Evolutionary conservation across 2,797 vertebrate genomes (phyloP).

Genomic region (Chlorospingus flavigularis): DNA sequence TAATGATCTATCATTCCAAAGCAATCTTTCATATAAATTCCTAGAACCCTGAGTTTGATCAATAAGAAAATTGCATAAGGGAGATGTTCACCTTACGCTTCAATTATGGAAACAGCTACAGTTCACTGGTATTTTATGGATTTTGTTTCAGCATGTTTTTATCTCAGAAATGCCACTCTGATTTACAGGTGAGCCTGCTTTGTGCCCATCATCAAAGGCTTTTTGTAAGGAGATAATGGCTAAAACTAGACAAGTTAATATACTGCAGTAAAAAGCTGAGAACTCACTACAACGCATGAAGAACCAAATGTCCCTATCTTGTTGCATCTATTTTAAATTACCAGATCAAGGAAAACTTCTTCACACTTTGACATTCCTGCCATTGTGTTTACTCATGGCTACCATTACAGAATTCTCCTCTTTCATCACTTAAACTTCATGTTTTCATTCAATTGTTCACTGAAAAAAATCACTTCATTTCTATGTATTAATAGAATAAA

Average conservation of each 20-base stretch:
- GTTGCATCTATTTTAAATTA: neutral
- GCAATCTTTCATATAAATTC: neutral
- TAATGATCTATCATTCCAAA: neutral
- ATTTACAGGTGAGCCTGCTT: neutral
- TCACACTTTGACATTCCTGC: neutral
- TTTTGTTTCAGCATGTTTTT: neutral
- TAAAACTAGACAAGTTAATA: neutral
- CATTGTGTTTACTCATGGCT: neutral
- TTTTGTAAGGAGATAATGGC: neutral
- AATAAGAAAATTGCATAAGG: neutral
- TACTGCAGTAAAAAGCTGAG: neutral
- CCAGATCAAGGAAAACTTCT: neutral
- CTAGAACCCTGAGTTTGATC: neutral
- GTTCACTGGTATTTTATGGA: neutral
- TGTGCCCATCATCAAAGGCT: neutral
- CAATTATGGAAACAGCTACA: neutral
- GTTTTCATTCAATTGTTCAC: neutral
- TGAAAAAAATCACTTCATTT: neutral
- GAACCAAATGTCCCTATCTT: neutral
- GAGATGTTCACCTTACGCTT: accelerated
- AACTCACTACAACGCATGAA: neutral
- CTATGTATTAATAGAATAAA: neutral
- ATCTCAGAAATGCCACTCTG: neutral
- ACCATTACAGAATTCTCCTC: neutral
- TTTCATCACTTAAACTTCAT: neutral